Base-by-base conservation (phyloP, 2,113 vertebrate species). In the Tupaia chinensis region DNA sequence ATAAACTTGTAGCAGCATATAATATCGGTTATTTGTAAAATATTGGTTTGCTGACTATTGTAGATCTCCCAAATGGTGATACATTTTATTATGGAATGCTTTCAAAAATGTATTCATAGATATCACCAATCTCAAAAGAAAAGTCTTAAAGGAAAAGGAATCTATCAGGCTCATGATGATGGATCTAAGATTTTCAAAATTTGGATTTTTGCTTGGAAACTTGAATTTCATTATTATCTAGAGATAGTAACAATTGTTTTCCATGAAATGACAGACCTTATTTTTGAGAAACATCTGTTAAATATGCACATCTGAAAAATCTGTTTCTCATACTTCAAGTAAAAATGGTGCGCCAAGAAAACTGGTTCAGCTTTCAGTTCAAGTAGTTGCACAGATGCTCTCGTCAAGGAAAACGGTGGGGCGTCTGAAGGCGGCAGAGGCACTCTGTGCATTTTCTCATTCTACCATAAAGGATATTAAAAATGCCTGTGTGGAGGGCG, bases 141-240 rank as follows among this genome's bases (percentile, higher is more conserved):
- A 81, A 54, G 15, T 44, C 0, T 4, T n/a, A 29, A 81, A 81
- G 11, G 34, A 53, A 68, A 70, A 25, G 22, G 87, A 96, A 82
- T n/a, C 68, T 90, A 2, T 74, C 61, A 81, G 56, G 20, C 44
- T 87, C 19, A 29, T 69, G 2, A 13, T 77, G 53, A 14, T 84
- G 44, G 34, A n/a, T 83, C 19, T 2, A 86, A 22, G 27, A 58
- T 95, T 88, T 93, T 63, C 63, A 58, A 78, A 86, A 87, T 86
- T 90, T 3, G 20, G 12, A 87, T 56, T 85, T 95, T 96, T 84
- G 32, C 66, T 65, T 81, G 53, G 81, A 79, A 91, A 9, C 60
- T 79, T 58, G 14, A 91, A 70, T 94, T 94, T 85, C 86, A 12
- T 88, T 34, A 54, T 53, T 90, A 58, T 66, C 54, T 76, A 29